phyloP scores from a whole-genome alignment of 2,113 vertebrate genomes.

The Blennius ocellaris region DNA sequence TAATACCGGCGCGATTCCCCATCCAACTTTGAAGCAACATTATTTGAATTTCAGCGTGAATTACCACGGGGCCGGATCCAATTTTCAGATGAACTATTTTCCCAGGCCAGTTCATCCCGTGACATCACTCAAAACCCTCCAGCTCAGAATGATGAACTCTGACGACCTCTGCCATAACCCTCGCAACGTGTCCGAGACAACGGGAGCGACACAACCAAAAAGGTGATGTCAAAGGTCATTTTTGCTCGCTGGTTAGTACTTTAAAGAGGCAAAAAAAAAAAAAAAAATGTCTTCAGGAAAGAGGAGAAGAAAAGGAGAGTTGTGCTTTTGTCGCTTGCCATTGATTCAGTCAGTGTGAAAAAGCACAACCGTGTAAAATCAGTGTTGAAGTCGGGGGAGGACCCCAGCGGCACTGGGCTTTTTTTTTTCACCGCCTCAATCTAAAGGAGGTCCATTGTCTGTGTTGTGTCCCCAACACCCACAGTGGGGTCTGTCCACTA shows the following conservation, averaged over 20 bases:
- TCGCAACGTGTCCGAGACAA: conserved; percentile 49
- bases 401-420: conserved; percentile 69
- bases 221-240: conserved; percentile 80
- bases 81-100: conserved; percentile 48
- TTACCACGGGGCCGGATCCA: not conserved
- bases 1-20: not conserved
- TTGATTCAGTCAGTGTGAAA: conserved; percentile 81
- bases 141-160: conserved; percentile 56
- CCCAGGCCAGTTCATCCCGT: conserved; percentile 56
- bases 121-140: conserved; percentile 69
- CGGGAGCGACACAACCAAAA: conserved; percentile 59
- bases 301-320: conserved; percentile 61
- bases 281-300: conserved; percentile 55
- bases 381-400: conserved; percentile 80
- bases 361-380: conserved; percentile 86
- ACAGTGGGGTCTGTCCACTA: conserved; percentile 62
- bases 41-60: not conserved
- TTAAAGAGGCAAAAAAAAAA: conserved; percentile 62
- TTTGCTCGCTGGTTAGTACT: conserved; percentile 76
- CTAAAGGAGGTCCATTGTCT: conserved; percentile 81
- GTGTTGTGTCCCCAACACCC: conserved; percentile 75
- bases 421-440: conserved; percentile 53
- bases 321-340: conserved; percentile 77
- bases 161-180: conserved; percentile 76
- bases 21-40: not conserved